Percentiles rank a stretch among this genome's conserved stretches.
phyloP scores from a whole-genome alignment of 2,797 vertebrate genomes.

The Lagorchestes hirsutus region DNA sequence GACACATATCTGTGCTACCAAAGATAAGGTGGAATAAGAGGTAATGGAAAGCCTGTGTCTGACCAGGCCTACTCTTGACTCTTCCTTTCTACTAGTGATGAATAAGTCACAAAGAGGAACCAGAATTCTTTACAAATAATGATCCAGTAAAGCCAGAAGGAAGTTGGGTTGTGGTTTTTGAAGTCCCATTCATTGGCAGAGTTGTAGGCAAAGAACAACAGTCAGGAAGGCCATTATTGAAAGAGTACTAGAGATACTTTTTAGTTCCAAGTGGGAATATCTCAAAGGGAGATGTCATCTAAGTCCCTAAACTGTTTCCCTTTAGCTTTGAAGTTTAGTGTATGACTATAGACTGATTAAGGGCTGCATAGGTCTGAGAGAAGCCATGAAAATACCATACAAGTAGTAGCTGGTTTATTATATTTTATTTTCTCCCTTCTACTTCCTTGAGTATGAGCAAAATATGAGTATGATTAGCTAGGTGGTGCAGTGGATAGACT shows the following conservation, averaged over 20 bases:
- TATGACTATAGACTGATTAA: not conserved
- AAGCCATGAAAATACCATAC: not conserved
- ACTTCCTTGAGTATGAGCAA: not conserved
- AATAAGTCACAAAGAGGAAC: not conserved
- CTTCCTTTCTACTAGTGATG: not conserved
- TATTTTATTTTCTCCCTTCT: not conserved
- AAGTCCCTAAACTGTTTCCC: not conserved
- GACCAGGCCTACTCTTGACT: not conserved
- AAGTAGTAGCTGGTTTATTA: not conserved
- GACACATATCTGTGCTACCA: not conserved
- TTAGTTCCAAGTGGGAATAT: not conserved
- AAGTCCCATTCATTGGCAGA: not conserved
- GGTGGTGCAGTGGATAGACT: not conserved
- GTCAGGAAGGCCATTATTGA: not conserved
- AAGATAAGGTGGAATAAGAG: not conserved
- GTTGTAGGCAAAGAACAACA: not conserved
- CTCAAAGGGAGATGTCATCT: not conserved
- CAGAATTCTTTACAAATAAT: not conserved
- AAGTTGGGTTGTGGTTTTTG: not conserved
- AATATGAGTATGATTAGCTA: not conserved
- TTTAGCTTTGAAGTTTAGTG: not conserved
- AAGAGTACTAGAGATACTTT: not conserved
- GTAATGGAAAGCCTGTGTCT: not conserved
- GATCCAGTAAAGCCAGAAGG: not conserved
- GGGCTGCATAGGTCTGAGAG: not conserved